phyloP scores from a whole-genome alignment of 2,797 vertebrate species.

The Tympanoctomys barrerae region DNA sequence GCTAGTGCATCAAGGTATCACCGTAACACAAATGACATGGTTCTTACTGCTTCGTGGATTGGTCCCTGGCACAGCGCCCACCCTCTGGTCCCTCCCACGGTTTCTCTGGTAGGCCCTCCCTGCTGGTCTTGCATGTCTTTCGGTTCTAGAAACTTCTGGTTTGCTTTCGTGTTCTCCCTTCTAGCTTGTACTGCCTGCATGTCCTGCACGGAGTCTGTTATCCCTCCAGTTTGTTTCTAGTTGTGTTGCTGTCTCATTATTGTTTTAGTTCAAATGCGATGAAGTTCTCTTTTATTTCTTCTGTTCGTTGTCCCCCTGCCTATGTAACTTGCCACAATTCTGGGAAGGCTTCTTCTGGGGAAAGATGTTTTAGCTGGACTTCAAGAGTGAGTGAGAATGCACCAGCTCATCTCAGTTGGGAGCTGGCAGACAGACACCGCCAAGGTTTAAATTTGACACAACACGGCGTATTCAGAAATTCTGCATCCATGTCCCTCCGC shows the following conservation, averaged over 20 bases:
- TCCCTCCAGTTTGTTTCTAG: neutral
- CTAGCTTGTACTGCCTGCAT: neutral
- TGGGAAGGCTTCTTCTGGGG: neutral
- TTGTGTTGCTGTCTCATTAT: neutral
- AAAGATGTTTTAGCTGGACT: slow-evolving; percentile 1
- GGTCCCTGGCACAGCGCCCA: neutral
- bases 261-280: neutral
- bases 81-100: neutral
- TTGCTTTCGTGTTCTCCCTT: neutral
- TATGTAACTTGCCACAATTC: slow-evolving; percentile 11
- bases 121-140: neutral
- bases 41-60: neutral
- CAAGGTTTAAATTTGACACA: neutral
- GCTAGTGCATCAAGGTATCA: neutral
- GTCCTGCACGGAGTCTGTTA: neutral
- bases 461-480: neutral
- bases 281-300: neutral
- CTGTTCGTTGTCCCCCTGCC: neutral
- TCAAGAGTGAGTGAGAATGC: neutral
- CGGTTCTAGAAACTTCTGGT: neutral
- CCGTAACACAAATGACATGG: neutral
- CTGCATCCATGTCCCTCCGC: neutral
- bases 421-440: neutral
- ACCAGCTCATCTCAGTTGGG: neutral
- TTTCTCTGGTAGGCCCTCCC: neutral